Evolutionary conservation across 2,888 invertebrate genomes (phyloP).

Genomic region (Nomada ruficornis): DNA sequence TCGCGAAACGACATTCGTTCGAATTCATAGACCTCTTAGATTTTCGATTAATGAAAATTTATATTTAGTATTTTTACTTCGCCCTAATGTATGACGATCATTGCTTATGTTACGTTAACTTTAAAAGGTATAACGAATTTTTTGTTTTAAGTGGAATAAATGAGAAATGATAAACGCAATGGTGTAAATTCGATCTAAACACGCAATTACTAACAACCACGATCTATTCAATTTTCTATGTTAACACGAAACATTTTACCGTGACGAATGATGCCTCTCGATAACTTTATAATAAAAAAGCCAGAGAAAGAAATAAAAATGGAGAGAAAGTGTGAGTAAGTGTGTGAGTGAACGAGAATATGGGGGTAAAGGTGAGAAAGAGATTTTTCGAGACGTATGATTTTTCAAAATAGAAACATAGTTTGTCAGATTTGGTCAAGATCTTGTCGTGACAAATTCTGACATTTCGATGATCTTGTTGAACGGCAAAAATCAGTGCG

Average conservation of each 20-base stretch:
- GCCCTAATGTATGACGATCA: slow-evolving; percentile 66
- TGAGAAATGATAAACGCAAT: slow-evolving; percentile 44
- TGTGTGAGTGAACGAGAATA: neutral
- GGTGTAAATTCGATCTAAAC: slow-evolving; percentile 59
- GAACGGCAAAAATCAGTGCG: slow-evolving; percentile 82
- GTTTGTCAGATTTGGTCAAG: slow-evolving; percentile 50
- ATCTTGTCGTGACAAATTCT: slow-evolving; percentile 71
- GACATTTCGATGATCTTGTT: slow-evolving; percentile 63
- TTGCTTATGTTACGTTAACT: slow-evolving; percentile 58
- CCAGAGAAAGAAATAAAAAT: neutral
- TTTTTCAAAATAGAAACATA: slow-evolving; percentile 39
- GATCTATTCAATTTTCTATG: slow-evolving; percentile 27
- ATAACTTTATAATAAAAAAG: slow-evolving; percentile 39
- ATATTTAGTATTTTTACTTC: slow-evolving; percentile 64
- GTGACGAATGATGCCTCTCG: slow-evolving; percentile 46
- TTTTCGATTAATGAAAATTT: slow-evolving; percentile 47
- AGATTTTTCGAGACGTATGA: slow-evolving; percentile 34
- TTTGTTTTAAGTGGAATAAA: slow-evolving; percentile 47
- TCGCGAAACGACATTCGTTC: slow-evolving; percentile 49
- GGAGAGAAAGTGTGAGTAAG: neutral
- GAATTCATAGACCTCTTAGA: slow-evolving; percentile 55
- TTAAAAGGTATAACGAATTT: slow-evolving; percentile 44
- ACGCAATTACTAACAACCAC: slow-evolving; percentile 34
- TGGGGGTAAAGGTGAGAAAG: neutral
- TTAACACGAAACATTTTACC: slow-evolving; percentile 50